A percentile compares a stretch with the other conserved stretches of the same genome.
These are phyloP conservation scores for Phalacrocorax carbo DNA, from an alignment of 2,113 vertebrate genomes.

Conservation along the genomic window DNA sequence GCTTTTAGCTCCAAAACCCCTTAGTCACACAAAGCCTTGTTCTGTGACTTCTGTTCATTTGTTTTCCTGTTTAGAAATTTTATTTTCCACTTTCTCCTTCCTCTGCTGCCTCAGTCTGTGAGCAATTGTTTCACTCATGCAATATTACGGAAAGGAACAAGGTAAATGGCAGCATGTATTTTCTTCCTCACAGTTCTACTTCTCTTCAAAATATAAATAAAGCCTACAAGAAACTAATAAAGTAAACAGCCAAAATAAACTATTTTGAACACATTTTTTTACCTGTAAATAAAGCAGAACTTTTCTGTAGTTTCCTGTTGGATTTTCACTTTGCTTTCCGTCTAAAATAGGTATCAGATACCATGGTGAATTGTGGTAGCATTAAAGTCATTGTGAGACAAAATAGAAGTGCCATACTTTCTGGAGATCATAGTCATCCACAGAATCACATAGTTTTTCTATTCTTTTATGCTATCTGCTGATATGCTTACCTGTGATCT, in stretches of 20 bases:
- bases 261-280: neutral
- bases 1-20: neutral
- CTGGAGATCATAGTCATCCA: neutral
- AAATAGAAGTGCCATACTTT: neutral
- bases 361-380: neutral
- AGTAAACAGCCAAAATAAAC: neutral
- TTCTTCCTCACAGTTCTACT: neutral
- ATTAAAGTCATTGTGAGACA: neutral
- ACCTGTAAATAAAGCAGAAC: neutral
- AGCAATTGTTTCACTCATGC: neutral
- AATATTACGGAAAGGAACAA: neutral
- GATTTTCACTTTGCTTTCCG: neutral
- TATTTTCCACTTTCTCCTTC: neutral
- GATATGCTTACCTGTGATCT: neutral
- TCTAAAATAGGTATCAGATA: neutral
- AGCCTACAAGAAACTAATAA: neutral
- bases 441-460: neutral
- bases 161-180: neutral
- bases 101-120: neutral
- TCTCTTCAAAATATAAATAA: neutral
- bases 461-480: rapidly evolving
- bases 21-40: neutral
- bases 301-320: neutral
- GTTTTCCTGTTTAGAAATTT: neutral
- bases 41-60: neutral